phyloP scores from a whole-genome alignment of 2,797 vertebrate species.

The Neostethus bicornis region DNA sequence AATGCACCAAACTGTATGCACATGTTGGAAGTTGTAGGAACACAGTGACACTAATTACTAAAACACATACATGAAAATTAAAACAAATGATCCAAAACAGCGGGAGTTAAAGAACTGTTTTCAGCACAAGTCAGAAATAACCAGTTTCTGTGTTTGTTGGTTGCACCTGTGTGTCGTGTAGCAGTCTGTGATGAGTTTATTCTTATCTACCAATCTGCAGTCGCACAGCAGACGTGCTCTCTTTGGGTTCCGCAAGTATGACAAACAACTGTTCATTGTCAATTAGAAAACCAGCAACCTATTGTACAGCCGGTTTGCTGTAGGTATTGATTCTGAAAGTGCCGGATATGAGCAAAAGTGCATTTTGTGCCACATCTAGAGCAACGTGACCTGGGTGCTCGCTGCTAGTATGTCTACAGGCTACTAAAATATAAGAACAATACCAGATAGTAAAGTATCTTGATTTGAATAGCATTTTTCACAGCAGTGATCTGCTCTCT shows the following conservation, averaged over 20 bases:
- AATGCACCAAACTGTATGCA: too few relatives aligned
- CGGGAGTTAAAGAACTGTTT: too few relatives aligned
- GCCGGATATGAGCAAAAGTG: slow-evolving; percentile 55
- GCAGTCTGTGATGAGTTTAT: slow-evolving; percentile 43
- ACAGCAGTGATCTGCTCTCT: too few relatives aligned
- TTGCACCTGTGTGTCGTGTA: slow-evolving; percentile 69
- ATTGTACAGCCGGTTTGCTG: slow-evolving; percentile 6
- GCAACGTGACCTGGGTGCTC: slow-evolving; percentile 26
- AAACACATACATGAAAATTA: too few relatives aligned
- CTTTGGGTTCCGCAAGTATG: slow-evolving; percentile 32
- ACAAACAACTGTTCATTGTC: slow-evolving; percentile 27
- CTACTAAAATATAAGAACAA: slow-evolving; percentile 37
- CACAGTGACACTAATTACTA: too few relatives aligned
- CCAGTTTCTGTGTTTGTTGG: slow-evolving; percentile 60
- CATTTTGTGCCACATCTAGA: slow-evolving; percentile 55
- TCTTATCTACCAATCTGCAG: slow-evolving; percentile 68
- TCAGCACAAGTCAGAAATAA: slow-evolving; percentile 45
- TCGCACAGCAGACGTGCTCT: slow-evolving; percentile 42
- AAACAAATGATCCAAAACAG: slow-evolving; percentile 42
- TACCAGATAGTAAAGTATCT: slow-evolving; percentile 11
- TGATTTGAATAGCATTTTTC: not conserved
- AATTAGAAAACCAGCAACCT: slow-evolving; percentile 39
- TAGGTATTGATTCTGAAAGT: slow-evolving; percentile 15
- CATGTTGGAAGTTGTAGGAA: too few relatives aligned
- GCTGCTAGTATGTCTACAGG: slow-evolving; percentile 21